phyloP scores from a whole-genome alignment of 2,113 vertebrate genomes.

The Callocephalon fimbriatum region DNA sequence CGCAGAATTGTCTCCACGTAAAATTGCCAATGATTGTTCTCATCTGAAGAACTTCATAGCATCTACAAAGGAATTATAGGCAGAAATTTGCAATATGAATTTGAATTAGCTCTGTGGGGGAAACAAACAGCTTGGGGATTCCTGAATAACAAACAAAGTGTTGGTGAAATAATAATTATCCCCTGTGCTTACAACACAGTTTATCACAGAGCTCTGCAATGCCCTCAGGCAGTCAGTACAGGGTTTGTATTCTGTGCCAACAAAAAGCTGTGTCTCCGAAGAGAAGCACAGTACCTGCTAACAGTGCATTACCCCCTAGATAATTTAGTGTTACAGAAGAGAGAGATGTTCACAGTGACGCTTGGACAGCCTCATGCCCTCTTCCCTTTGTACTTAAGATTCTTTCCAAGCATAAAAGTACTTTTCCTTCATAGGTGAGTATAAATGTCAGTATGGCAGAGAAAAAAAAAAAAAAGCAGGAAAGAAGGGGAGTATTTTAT shows the following conservation, averaged over 20 bases:
- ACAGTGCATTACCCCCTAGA: not conserved
- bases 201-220: not conserved
- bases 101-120: not conserved
- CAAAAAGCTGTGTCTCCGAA: not conserved
- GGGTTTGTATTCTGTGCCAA: not conserved
- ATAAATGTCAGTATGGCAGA: rapidly evolving
- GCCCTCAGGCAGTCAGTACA: not conserved
- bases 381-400: not conserved
- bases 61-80: not conserved
- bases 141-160: not conserved
- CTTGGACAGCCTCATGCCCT: not conserved
- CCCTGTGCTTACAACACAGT: not conserved
- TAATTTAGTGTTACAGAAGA: not conserved
- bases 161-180: not conserved
- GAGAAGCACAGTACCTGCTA: not conserved
- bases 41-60: not conserved
- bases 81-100: not conserved
- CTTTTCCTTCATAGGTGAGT: not conserved
- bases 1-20: not conserved
- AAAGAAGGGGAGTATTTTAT: not conserved
- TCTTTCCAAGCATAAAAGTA: not conserved
- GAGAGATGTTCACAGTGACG: not conserved
- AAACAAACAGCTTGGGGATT: not conserved
- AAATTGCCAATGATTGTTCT: not conserved
- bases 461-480: not conserved